Base-by-base conservation (phyloP, 2,113 vertebrate genomes). In the Perca fluviatilis region DNA sequence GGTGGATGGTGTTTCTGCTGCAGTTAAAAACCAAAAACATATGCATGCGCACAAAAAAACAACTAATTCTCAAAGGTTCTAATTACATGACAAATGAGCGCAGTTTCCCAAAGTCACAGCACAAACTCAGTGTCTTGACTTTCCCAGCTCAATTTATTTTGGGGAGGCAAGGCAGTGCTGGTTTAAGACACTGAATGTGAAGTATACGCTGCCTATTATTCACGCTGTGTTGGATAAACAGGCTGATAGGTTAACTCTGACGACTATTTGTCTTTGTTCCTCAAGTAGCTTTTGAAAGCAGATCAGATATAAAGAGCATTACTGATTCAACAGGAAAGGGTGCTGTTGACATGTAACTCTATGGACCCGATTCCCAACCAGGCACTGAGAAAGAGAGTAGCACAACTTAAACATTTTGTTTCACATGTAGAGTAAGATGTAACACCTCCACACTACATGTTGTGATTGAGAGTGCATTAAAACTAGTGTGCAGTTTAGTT, bases 11-110 rank as follows among this genome's bases (percentile, higher is more conserved):
- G 43, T 50, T 75, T 65, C 15, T 36, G 18, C 33, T 57, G 46
- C 23, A 30, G 58, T 63, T 61, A 58, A 53, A 56, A 62, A 73
- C 23, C 50, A 19, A 18, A 70, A 47, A 75, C 60, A 51, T 65
- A 21, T 47, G 49, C 53, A 61, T 43, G 19, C 10, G 2, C 30
- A 15, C 53, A 65, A 25, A 84, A 46, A 69, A 62, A 58, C n/a
- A 82, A 78, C 33, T 8, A 80, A 67, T 47, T 61, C 43, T 57
- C 21, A 27, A 56, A 74, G 72, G 56, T 57, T 79, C 16, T 77
- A 83, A 83, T 83, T 77, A 70, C 61, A 77, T 61, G 67, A 81
- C 25, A 81, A 80, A 90, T 53, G 49, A 74, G 58, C n/a, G 0
- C 19, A 0, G n/a, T 23, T 79, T 40, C 57, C 16, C 54, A 80